Percentiles rank a stretch among this genome's conserved stretches.
Evolutionary conservation across 2,113 vertebrate genomes (phyloP).

Genomic region (Thalassoma bifasciatum): DNA sequence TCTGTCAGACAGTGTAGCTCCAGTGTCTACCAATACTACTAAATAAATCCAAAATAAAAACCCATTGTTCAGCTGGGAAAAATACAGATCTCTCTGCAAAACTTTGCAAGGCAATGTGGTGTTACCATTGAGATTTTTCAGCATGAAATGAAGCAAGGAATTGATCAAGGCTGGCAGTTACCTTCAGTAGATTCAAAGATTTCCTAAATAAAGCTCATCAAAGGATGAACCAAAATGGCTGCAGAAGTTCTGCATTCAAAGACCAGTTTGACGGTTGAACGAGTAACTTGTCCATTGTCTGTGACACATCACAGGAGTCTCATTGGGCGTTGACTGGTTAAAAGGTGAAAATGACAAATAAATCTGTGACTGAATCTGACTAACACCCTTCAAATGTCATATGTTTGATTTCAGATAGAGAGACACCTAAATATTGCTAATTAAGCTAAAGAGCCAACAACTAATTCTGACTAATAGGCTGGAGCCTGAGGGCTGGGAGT

Average conservation of each 20-base stretch:
- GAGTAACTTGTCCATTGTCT: not conserved
- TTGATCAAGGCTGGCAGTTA: no score
- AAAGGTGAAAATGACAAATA: not conserved
- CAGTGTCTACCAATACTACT: no score
- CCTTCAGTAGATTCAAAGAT: not conserved
- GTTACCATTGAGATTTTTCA: not conserved
- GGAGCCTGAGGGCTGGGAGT: slow-evolving; percentile 32
- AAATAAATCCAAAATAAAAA: no score
- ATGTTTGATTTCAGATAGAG: not conserved
- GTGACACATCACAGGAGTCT: not conserved
- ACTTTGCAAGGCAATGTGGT: no score
- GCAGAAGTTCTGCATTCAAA: not conserved
- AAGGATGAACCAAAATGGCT: not conserved
- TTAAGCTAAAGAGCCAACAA: not conserved
- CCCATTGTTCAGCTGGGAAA: no score
- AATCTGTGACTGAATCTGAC: not conserved
- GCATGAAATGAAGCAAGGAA: not conserved
- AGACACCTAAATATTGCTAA: slow-evolving; percentile 3
- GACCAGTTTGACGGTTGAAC: not conserved
- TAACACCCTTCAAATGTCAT: not conserved
- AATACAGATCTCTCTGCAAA: no score
- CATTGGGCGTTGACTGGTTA: not conserved
- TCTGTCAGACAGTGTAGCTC: no score
- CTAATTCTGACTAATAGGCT: slow-evolving; percentile 12
- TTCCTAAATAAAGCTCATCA: not conserved